phyloP scores from a whole-genome alignment of 1,140 invertebrate genomes.

The Phthorimaea operculella region DNA sequence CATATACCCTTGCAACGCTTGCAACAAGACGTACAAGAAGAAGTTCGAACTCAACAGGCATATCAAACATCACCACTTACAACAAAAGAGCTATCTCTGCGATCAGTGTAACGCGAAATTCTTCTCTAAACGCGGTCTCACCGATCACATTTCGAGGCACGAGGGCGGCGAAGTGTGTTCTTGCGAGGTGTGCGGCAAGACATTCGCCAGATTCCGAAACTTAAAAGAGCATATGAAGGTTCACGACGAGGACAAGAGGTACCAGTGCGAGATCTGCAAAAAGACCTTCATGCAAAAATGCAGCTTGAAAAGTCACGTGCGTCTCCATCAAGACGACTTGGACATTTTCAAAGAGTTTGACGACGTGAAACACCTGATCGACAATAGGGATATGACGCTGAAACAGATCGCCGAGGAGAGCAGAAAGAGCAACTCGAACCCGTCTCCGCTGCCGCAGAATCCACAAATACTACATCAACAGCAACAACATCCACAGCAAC shows the following conservation, averaged over 20 bases:
- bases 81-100: conserved; percentile 58
- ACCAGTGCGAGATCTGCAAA: conserved; percentile 71
- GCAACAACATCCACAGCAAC: conserved; percentile 23
- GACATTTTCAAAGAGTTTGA: conserved; percentile 64
- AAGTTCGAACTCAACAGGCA: conserved; percentile 57
- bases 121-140: conserved; percentile 58
- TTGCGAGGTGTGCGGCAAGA: conserved; percentile 80
- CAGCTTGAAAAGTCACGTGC: conserved; percentile 61
- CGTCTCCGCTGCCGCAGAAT: too few species aligned
- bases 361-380: conserved; percentile 57
- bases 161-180: conserved; percentile 59
- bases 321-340: conserved; percentile 64
- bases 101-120: conserved; percentile 61
- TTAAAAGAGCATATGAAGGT: conserved; percentile 76
- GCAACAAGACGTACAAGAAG: conserved; percentile 59
- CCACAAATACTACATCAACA: too few species aligned
- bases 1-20: conserved; percentile 61
- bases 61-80: conserved; percentile 59
- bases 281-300: conserved; percentile 72
- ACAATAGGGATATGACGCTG: conserved; percentile 53
- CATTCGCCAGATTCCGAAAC: conserved; percentile 78
- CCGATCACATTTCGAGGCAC: conserved; percentile 53
- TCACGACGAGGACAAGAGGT: conserved; percentile 72
- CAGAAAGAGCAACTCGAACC: conserved; percentile 20
- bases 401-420: conserved; percentile 54